Percentiles rank a stretch among this genome's conserved stretches.
Conservation (phyloP, 2,113 vertebrate species). For the Argyrosomus japonicus region DNA sequence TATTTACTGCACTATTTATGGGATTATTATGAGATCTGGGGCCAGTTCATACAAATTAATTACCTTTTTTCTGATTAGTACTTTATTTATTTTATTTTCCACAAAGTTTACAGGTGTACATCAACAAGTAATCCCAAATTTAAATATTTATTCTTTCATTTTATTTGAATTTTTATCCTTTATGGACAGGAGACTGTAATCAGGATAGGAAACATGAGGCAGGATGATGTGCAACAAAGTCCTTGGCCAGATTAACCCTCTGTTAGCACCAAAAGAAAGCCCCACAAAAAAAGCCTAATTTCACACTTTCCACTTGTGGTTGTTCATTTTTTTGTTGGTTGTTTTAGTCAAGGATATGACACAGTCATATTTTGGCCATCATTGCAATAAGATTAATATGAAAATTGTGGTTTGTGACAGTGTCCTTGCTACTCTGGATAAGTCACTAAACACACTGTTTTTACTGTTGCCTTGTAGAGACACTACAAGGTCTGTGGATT, state of each 20-base stretch:
- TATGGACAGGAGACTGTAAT: background rate
- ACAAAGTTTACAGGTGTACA: no score
- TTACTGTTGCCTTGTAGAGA: no score
- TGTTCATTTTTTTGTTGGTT: no score
- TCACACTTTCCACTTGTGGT: no score
- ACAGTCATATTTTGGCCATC: no score
- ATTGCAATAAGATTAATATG: no score
- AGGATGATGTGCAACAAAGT: background rate
- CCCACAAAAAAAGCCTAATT: background rate
- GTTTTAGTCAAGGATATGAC: no score
- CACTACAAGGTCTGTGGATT: background rate
- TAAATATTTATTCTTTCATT: background rate
- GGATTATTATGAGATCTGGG: no score
- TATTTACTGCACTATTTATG: background rate
- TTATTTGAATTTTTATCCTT: background rate
- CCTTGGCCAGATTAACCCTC: background rate
- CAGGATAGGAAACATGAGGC: background rate
- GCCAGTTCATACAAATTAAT: background rate
- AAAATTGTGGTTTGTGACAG: no score
- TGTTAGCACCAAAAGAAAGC: no score
- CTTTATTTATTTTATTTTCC: no score
- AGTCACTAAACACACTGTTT: background rate
- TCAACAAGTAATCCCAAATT: no score
- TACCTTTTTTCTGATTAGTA: background rate
- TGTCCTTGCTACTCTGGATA: background rate